These are phyloP conservation scores for Cantharis rufa DNA, from an alignment of 2,888 invertebrate genomes.

Conservation along the genomic window DNA sequence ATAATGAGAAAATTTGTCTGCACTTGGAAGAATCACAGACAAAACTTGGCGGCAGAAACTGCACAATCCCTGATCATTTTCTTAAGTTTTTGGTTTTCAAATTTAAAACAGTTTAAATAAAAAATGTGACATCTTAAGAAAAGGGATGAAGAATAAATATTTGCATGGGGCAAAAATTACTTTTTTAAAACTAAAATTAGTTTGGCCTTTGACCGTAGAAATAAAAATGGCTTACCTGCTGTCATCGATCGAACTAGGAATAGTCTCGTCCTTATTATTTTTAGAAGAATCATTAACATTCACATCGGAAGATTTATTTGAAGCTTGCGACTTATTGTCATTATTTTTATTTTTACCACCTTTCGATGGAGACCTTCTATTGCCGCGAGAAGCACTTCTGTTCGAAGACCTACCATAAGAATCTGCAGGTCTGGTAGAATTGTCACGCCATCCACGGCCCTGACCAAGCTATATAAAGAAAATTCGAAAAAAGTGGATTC, in stretches of 20 bases:
- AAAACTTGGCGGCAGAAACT: neutral
- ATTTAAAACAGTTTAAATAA: neutral
- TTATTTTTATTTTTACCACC: conserved; percentile 18
- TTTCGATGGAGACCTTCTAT: conserved; percentile 22
- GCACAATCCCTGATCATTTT: neutral
- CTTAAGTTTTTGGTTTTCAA: neutral
- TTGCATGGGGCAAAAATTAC: neutral
- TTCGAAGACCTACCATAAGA: conserved; percentile 20
- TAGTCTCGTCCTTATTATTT: conserved; percentile 30
- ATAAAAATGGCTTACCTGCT: conserved; percentile 26
- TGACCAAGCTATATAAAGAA: conserved; percentile 16
- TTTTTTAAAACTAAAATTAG: neutral
- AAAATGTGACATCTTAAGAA: neutral
- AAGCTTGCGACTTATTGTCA: conserved; percentile 22
- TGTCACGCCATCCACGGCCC: conserved; percentile 29
- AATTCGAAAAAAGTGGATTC: conserved; percentile 6
- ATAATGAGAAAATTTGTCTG: neutral
- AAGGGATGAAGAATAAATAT: neutral
- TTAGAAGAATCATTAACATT: conserved; percentile 37
- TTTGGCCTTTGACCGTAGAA: neutral
- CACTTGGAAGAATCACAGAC: neutral
- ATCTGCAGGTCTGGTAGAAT: conserved; percentile 22
- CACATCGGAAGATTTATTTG: conserved; percentile 18
- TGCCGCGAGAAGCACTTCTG: conserved; percentile 24
- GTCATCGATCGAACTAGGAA: conserved; percentile 20